Base-by-base conservation (phyloP, 2,797 vertebrate genomes). In the Sebastes ruberrimus region DNA sequence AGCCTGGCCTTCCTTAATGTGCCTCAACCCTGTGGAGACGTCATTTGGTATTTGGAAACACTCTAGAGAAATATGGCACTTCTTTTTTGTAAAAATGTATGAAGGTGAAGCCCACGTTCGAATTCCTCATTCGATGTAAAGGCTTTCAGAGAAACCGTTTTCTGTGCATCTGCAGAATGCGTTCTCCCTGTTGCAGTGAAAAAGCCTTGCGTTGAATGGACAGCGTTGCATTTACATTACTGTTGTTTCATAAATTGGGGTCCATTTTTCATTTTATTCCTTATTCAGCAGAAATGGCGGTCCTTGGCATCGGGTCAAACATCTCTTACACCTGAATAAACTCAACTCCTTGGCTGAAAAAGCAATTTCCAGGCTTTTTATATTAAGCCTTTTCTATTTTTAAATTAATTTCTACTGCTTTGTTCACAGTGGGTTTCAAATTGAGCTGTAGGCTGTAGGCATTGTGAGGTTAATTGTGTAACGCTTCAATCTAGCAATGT, bases 211-310 rank as follows among this genome's bases (percentile, higher is more conserved):
- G 60, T 69, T 67, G 60, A 92, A 86, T 13, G 49, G 20, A 25
- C 28, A 67, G 65, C 32, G 4, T 56, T 42, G 79, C 73, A 76
- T 78, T 88, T 42, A 33, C 49, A 75, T 66, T 55, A 60, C 42
- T 59, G 27, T 35, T 81, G 22, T 89, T 86, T 88, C 62, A 86
- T 83, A 68, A 89, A 87, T 84, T 76, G 64, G 55, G 67, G 61
- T 81, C 61, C 60, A 72, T 87, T 63, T 86, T 82, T 79, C 10
- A 74, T 87, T 74, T 62, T 64, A 75, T 85, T 91, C 84, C 84
- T 91, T 88, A 88, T 76, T 80, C 61, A 62, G 65, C 42, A 68
- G 64, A 84, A 67, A 73, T 22, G 1, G 35, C 38, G 63, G 59
- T 71, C 11, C 38, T 70, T 7, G 28, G n/a, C 57, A 60, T 27